Conservation (phyloP, 2,888 invertebrate genomes). For the Oeneis ivallda region DNA sequence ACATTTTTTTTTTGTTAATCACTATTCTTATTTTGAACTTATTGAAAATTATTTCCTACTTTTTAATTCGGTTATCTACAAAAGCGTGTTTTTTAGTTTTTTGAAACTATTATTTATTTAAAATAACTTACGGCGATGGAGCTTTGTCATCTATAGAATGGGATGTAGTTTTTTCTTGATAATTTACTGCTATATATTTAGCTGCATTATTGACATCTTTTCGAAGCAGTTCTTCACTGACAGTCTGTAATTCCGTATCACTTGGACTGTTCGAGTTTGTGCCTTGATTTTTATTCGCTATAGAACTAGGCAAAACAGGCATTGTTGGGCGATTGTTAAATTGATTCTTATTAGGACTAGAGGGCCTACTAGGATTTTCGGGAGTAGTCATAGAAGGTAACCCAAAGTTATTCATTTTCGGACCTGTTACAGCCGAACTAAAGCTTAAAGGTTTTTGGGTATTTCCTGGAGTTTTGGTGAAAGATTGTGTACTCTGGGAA, state of each 20-base stretch:
- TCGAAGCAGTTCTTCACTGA: conserved; percentile 86
- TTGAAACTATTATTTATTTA: no score
- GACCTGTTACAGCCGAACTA: conserved; percentile 60
- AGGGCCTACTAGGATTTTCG: conserved; percentile 41
- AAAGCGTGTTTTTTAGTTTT: no score
- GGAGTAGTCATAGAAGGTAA: conserved; percentile 44
- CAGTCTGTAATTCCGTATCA: conserved; percentile 84
- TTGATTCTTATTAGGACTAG: conserved; percentile 33
- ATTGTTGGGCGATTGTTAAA: conserved; percentile 46
- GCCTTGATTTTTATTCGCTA: conserved; percentile 62
- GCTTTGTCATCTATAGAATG: conserved; percentile 87
- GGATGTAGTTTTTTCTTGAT: conserved; percentile 88
- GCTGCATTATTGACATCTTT: conserved; percentile 89
- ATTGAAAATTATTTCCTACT: no score
- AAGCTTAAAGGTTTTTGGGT: conserved; percentile 61
- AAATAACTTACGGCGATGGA: conserved; percentile 85
- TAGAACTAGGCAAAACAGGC: conserved; percentile 68
- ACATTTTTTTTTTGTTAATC: no score
- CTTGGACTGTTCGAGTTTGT: conserved; percentile 56
- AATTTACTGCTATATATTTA: conserved; percentile 85
- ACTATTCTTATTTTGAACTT: no score
- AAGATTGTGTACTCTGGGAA: conserved; percentile 5
- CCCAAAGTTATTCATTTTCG: conserved; percentile 48
- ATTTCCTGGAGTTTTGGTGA: conserved; percentile 36
- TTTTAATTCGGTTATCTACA: no score